Percentiles rank a stretch among this genome's conserved stretches.
Conservation (phyloP, 2,113 vertebrate species). For the Dipodomys ordii region DNA sequence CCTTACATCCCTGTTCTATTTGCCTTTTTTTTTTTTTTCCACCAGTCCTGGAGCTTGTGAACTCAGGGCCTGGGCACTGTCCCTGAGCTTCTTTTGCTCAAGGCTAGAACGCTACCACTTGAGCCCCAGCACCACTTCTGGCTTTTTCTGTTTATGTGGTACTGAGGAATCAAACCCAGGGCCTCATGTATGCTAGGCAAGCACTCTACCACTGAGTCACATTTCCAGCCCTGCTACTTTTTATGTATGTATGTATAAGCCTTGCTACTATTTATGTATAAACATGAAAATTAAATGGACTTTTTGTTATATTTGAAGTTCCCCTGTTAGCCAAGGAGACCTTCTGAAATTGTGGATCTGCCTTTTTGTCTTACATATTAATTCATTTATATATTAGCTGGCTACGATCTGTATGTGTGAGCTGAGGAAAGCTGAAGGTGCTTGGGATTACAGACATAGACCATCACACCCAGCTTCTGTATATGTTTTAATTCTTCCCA, state of each 20-base stretch:
- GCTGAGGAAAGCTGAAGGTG: background rate
- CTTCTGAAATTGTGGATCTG: slow-evolving; percentile 32
- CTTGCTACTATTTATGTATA: background rate
- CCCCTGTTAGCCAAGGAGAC: slow-evolving; percentile 22
- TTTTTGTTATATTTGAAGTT: slow-evolving; percentile 44
- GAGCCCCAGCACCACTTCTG: no score
- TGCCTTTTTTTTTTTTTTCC: background rate
- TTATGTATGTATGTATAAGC: background rate
- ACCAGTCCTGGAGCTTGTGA: no score
- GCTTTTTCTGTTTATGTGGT: no score
- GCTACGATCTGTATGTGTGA: background rate
- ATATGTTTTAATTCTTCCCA: background rate
- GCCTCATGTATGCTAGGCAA: no score
- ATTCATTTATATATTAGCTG: background rate
- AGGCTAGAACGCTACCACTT: no score
- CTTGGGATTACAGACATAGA: no score
- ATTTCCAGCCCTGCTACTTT: background rate
- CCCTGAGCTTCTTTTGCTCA: no score
- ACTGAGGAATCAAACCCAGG: no score
- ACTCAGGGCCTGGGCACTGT: background rate
- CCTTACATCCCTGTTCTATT: slow-evolving; percentile 4
- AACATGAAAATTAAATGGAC: slow-evolving; percentile 6
- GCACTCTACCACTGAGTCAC: no score
- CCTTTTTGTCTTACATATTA: slow-evolving; percentile 6
- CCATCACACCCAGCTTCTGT: no score